Evolutionary conservation across 2,888 invertebrate genomes (phyloP).

Genomic region (Nomada hirtipes): DNA sequence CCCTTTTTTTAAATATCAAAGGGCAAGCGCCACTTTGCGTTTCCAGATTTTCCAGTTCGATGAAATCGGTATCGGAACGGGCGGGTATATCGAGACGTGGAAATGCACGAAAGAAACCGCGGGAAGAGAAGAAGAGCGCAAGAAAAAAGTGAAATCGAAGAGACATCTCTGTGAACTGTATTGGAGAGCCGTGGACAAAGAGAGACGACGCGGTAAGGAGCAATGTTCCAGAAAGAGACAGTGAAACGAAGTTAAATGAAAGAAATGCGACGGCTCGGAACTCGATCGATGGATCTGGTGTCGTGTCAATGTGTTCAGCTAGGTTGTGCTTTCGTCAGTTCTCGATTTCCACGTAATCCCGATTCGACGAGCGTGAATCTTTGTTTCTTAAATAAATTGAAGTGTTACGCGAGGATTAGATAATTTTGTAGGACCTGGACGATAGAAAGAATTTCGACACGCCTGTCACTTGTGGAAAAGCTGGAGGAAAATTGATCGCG

Average conservation of each 20-base stretch:
- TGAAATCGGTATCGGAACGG: not conserved
- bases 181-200: slow-evolving; percentile 6
- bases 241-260: not conserved
- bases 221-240: slow-evolving; percentile 12
- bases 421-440: slow-evolving; percentile 1
- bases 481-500: too few species aligned
- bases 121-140: not conserved
- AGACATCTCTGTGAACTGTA: not conserved
- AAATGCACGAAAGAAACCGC: not conserved
- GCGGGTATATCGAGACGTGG: not conserved
- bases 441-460: not conserved
- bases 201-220: slow-evolving; percentile 16
- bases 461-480: too few species aligned
- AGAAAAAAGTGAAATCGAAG: not conserved
- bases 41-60: slow-evolving; percentile 3
- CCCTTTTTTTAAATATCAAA: not conserved
- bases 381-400: too few species aligned
- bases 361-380: not conserved
- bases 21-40: slow-evolving; percentile 3
- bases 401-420: too few species aligned
- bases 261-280: too few species aligned
- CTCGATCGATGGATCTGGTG: too few species aligned
- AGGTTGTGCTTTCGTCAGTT: too few species aligned
- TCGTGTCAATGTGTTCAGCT: too few species aligned
- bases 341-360: too few species aligned